These are phyloP conservation scores for Synanthedon myopaeformis DNA, from an alignment of 2,888 invertebrate species.

Conservation along the genomic window DNA sequence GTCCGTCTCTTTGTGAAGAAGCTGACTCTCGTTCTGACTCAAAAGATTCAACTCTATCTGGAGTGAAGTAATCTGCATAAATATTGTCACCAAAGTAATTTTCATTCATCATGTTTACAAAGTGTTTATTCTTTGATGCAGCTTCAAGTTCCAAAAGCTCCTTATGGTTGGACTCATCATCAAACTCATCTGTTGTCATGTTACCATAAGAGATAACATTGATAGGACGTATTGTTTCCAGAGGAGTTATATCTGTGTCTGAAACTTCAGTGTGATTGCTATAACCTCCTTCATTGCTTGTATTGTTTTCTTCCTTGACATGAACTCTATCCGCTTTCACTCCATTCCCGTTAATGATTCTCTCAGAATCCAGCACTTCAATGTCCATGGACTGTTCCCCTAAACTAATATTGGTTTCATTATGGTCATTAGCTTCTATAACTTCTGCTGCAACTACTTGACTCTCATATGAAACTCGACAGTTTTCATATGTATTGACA, in stretches of 20 bases:
- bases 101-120: constrained; percentile 61
- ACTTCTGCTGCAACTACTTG: constrained; percentile 41
- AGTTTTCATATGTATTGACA: constrained; percentile 4
- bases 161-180: constrained; percentile 50
- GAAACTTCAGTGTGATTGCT: constrained; percentile 35
- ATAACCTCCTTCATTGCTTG: constrained; percentile 43
- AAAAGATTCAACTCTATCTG: constrained; percentile 52
- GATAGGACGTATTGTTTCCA: constrained; percentile 50
- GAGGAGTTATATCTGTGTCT: constrained; percentile 26
- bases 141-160: constrained; percentile 53
- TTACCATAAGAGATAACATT: constrained; percentile 53
- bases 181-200: constrained; percentile 41
- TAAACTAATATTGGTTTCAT: constrained; percentile 45
- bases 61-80: constrained; percentile 59
- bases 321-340: constrained; percentile 28
- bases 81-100: constrained; percentile 63
- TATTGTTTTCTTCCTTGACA: constrained; percentile 52
- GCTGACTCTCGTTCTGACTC: constrained; percentile 36
- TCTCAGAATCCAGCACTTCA: constrained; percentile 23
- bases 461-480: constrained; percentile 15
- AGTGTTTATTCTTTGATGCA: constrained; percentile 54
- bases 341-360: constrained; percentile 20
- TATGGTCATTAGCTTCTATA: constrained; percentile 31
- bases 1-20: constrained; percentile 24
- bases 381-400: constrained; percentile 55